A percentile compares a stretch with the other conserved stretches of the same genome.
Evolutionary conservation across 2,888 invertebrate genomes (phyloP).

Genomic region (Resseliella maxima): DNA sequence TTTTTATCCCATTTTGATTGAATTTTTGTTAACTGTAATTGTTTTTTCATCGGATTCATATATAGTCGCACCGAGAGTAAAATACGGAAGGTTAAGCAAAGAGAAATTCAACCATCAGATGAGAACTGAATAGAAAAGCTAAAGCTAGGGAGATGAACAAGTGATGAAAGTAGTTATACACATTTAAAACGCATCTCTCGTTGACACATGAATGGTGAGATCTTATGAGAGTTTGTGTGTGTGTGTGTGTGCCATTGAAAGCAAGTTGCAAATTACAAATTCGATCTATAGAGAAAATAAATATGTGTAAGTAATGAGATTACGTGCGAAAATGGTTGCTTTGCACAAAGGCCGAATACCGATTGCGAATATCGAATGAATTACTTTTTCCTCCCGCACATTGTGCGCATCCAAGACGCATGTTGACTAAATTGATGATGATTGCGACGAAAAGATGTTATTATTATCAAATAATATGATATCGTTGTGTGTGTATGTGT

Average conservation of each 20-base stretch:
- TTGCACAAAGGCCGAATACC: conserved; percentile 33
- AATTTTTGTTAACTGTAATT: conserved; percentile 51
- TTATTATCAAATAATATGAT: conserved; percentile 34
- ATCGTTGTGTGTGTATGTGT: too few relatives aligned
- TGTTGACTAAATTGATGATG: background rate
- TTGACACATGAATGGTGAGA: background rate
- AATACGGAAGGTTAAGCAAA: background rate
- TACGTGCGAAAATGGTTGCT: conserved; percentile 23
- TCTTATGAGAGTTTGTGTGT: background rate
- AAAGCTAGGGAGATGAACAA: background rate
- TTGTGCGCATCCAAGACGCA: background rate
- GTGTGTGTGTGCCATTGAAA: background rate
- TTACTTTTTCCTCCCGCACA: background rate
- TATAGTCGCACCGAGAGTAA: background rate
- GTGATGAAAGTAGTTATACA: conserved; percentile 24
- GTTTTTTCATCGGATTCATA: conserved; percentile 30
- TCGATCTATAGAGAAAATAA: conserved; percentile 22
- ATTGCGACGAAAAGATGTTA: conserved; percentile 32
- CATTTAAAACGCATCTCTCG: background rate
- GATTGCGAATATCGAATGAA: conserved; percentile 20
- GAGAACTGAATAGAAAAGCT: background rate
- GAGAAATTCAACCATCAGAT: background rate
- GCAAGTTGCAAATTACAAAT: conserved; percentile 35
- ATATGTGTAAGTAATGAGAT: conserved; percentile 48
- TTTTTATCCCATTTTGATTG: conserved; percentile 53